These are phyloP conservation scores for Onychostruthus taczanowskii DNA, from an alignment of 2,113 vertebrate species.

Conservation along the genomic window DNA sequence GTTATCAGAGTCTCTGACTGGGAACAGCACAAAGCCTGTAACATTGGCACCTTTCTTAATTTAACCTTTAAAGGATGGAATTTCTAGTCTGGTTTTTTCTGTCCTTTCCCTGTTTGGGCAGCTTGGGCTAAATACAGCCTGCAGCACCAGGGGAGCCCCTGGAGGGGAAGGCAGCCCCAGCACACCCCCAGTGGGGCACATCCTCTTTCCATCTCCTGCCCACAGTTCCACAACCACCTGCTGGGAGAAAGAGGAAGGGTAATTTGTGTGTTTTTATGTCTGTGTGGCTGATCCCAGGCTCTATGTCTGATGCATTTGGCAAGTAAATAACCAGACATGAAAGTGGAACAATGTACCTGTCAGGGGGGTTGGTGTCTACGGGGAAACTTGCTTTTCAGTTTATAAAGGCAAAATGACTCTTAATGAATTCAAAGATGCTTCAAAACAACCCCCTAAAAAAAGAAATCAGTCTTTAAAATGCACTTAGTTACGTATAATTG, in stretches of 20 bases:
- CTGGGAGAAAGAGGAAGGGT: background rate
- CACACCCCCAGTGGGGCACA: fast-evolving
- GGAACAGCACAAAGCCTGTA: background rate
- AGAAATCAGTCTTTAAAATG: constrained; percentile 36
- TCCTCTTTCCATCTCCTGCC: background rate
- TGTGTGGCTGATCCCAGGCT: background rate
- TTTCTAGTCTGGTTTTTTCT: background rate
- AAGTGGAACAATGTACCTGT: constrained; percentile 44
- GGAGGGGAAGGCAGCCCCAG: background rate
- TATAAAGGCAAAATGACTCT: constrained; percentile 30
- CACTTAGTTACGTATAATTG: constrained; percentile 43
- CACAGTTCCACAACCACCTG: background rate
- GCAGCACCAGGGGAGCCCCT: background rate
- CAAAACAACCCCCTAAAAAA: constrained; percentile 41
- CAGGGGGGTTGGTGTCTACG: background rate
- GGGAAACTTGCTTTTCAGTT: constrained; percentile 8
- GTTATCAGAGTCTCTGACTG: background rate
- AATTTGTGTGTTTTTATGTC: background rate
- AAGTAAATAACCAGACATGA: constrained; percentile 42
- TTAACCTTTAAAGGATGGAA: background rate
- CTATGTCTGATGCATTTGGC: background rate
- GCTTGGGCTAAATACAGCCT: background rate
- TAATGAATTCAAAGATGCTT: constrained; percentile 50
- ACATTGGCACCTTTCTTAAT: background rate
- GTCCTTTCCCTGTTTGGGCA: background rate